These are phyloP conservation scores for Tenebrio molitor DNA, from an alignment of 1,140 invertebrate genomes.

Conservation along the genomic window DNA sequence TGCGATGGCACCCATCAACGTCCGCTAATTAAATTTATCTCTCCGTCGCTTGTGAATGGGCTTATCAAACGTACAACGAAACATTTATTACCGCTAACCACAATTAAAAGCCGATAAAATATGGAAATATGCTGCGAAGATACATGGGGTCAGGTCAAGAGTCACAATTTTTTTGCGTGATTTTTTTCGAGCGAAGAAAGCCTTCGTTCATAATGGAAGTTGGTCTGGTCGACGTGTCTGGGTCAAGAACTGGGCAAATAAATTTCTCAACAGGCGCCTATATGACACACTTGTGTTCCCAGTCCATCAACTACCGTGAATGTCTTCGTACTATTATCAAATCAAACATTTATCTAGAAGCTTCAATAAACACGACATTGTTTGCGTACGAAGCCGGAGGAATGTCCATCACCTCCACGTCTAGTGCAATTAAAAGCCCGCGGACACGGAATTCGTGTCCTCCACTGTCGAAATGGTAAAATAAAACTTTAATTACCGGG, in stretches of 20 bases:
- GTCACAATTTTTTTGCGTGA: conserved; percentile 1
- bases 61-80: background rate
- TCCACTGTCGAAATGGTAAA: conserved; percentile 1
- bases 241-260: conserved; percentile 34
- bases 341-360: conserved; percentile 39
- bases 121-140: conserved; percentile 20
- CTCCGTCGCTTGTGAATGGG: conserved; percentile 27
- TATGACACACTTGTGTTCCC: conserved; percentile 21
- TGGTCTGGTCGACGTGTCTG: conserved; percentile 14
- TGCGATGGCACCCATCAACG: background rate
- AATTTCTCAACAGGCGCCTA: conserved; percentile 35
- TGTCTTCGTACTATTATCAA: conserved; percentile 32
- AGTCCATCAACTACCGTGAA: conserved; percentile 27
- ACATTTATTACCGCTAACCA: background rate
- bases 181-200: conserved; percentile 29
- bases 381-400: conserved; percentile 6
- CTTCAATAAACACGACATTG: conserved; percentile 35
- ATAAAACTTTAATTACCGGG: conserved; percentile 21
- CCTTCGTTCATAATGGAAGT: conserved; percentile 9
- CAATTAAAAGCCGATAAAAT: conserved; percentile 23
- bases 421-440: background rate
- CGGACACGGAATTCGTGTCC: background rate
- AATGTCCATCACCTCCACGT: conserved; percentile 11
- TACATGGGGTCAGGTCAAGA: background rate
- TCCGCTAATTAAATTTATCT: background rate